A percentile compares a stretch with the other conserved stretches of the same genome.
phyloP scores from a whole-genome alignment of 2,888 invertebrate genomes.

The Allygus modestus region DNA sequence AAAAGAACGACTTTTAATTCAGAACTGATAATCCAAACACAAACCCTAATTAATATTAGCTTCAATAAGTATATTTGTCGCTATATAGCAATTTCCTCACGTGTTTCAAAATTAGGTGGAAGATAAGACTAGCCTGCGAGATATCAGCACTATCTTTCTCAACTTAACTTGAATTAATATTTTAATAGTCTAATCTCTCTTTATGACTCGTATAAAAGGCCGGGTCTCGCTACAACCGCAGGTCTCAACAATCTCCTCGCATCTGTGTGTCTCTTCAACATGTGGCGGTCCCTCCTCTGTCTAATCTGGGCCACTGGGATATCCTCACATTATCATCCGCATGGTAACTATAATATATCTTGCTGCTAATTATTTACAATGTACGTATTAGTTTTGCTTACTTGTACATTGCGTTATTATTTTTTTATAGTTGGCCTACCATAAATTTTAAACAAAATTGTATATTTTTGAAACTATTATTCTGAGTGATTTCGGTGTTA shows the following conservation, averaged over 20 bases:
- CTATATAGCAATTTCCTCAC: background rate
- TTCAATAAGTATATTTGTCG: too few species aligned
- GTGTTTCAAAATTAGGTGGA: background rate
- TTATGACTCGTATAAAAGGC: background rate
- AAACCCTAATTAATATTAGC: too few species aligned
- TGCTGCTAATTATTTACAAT: background rate
- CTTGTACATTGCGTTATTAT: too few species aligned
- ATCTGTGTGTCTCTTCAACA: background rate
- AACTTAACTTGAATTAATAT: constrained; percentile 12
- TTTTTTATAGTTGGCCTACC: too few species aligned
- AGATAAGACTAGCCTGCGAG: background rate
- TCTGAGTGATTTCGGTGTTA: too few species aligned
- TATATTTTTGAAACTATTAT: too few species aligned
- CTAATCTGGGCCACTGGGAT: background rate
- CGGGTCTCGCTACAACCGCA: background rate
- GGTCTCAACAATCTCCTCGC: background rate
- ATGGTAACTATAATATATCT: background rate
- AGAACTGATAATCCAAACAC: too few species aligned
- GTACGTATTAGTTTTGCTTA: background rate
- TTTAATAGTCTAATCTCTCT: background rate
- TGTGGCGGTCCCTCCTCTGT: background rate
- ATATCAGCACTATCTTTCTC: background rate
- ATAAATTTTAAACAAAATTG: too few species aligned
- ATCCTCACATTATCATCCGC: background rate
- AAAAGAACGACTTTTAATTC: too few species aligned